Conservation (phyloP, 2,113 vertebrate species). For the Coregonus clupeaformis region DNA sequence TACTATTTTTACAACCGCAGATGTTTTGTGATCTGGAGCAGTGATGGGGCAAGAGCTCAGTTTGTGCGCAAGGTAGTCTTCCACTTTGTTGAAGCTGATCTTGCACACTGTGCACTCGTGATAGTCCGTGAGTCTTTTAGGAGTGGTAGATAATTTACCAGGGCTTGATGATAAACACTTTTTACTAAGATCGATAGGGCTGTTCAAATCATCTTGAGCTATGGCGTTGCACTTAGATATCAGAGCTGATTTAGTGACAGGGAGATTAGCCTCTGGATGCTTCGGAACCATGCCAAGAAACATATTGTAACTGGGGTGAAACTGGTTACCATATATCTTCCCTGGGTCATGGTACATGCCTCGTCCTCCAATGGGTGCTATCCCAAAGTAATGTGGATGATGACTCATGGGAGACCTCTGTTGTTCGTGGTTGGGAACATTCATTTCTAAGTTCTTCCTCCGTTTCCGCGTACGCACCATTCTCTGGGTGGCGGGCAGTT, state of each 20-base stretch:
- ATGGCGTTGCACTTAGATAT: slow-evolving; percentile 82
- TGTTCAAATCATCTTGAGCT: slow-evolving; percentile 91
- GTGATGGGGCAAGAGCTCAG: slow-evolving; percentile 93
- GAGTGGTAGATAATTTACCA: slow-evolving; percentile 84
- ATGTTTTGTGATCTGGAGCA: no score
- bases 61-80: slow-evolving; percentile 98
- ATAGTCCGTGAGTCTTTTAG: slow-evolving; percentile 97
- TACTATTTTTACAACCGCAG: slow-evolving; percentile 85
- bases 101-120: slow-evolving; percentile 99
- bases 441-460: slow-evolving; percentile 99
- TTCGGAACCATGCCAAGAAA: slow-evolving; percentile 94
- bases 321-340: slow-evolving; percentile 75
- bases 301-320: slow-evolving; percentile 91
- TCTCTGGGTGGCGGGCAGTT: slow-evolving; percentile 98
- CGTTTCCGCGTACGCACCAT: slow-evolving; percentile 96
- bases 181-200: slow-evolving; percentile 98
- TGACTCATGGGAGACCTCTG: slow-evolving; percentile 68
- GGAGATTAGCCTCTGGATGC: slow-evolving; percentile 91
- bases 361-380: no score
- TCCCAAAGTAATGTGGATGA: no score
- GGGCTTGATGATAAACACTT: slow-evolving; percentile 85
- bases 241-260: slow-evolving; percentile 82
- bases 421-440: slow-evolving; percentile 92
- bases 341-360: no score
- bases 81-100: slow-evolving; percentile 99